Base-by-base conservation (phyloP, 1,140 invertebrate genomes). In the Drosophila tsacasi region DNA sequence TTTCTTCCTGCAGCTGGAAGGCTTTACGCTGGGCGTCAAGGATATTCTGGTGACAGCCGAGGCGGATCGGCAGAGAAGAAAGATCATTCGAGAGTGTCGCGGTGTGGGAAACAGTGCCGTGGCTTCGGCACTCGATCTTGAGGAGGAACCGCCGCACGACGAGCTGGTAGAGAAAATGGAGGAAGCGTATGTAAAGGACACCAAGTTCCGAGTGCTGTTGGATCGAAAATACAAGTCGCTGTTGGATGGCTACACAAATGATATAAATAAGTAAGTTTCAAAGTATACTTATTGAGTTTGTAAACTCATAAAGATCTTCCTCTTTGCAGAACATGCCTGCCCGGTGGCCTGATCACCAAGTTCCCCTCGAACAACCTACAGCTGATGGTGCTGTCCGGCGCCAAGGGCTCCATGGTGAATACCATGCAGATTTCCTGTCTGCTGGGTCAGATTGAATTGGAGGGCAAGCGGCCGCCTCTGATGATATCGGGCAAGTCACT, bases 371-470 rank as follows among this genome's bases (percentile, higher is more conserved):
- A 99, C 93, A 99, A 99, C 94, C 95, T 99, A 4, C 98, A 99
- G 92, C 93, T 99, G 54, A 99, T 99, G 98, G 98, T 99, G 1
- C 95, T 98, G 90, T 99, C 99, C 15, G 99, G 99, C 52, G 99
- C 99, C 0, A 99, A 99, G 94, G 99, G 99, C 39, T 98, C 98
- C 0, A 96, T 95, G 80, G 98, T 99, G 0, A 99, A 99, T 92
- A 97, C 97, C 84, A 98, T 98, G 96, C 98, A 99, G 93, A 99
- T 99, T 83, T 99, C 98, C 0, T 99, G 98, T 93, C 94, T 98
- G 15, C 94, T 99, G 2, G 99, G 99, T 12, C 99, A 99, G 94
- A 99, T 99, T 92, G 99, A 99, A 93, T 95, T 99, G 85, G 99
- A 99, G 95, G 99, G 99, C 15, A 98, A 98, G 92, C 94, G 99